Conservation (phyloP, 1,140 invertebrate genomes). For the Drosophila nannoptera region DNA sequence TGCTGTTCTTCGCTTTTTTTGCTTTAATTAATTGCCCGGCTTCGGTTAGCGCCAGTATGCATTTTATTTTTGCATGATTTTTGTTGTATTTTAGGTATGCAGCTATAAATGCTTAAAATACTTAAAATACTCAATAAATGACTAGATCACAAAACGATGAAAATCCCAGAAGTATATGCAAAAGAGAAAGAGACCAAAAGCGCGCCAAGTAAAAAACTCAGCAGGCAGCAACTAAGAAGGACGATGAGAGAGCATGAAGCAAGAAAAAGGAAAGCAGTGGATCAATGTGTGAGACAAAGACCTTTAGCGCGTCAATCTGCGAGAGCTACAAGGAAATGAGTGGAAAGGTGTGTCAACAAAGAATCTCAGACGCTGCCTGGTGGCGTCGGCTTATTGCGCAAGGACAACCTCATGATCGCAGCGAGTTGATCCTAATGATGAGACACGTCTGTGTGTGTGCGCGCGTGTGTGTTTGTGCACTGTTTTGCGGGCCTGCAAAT, state of each 20-base stretch:
- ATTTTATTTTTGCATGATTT: no score
- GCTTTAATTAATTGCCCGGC: no score
- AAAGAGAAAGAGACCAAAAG: constrained; percentile 29
- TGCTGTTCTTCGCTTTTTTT: no score
- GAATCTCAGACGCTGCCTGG: constrained; percentile 44
- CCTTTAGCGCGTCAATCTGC: not conserved
- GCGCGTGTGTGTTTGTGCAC: constrained; percentile 32
- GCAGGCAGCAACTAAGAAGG: constrained; percentile 18
- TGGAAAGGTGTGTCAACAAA: constrained; percentile 44
- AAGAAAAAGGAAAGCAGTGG: constrained; percentile 15
- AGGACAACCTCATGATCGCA: constrained; percentile 65
- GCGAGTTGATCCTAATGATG: constrained; percentile 2
- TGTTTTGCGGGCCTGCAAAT: constrained; percentile 43
- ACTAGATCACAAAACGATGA: no score
- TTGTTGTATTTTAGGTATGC: no score
- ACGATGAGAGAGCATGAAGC: not conserved
- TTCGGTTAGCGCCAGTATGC: no score
- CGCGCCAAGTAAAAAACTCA: constrained; percentile 57
- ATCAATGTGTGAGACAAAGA: constrained; percentile 13
- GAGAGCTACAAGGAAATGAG: constrained; percentile 16
- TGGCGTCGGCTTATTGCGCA: constrained; percentile 53
- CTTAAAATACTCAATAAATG: no score
- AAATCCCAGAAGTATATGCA: constrained; percentile 26
- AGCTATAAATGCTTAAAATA: no score
- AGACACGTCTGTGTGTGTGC: not conserved